Base-by-base conservation (phyloP, 2,797 vertebrate genomes). In the Coluber constrictor region DNA sequence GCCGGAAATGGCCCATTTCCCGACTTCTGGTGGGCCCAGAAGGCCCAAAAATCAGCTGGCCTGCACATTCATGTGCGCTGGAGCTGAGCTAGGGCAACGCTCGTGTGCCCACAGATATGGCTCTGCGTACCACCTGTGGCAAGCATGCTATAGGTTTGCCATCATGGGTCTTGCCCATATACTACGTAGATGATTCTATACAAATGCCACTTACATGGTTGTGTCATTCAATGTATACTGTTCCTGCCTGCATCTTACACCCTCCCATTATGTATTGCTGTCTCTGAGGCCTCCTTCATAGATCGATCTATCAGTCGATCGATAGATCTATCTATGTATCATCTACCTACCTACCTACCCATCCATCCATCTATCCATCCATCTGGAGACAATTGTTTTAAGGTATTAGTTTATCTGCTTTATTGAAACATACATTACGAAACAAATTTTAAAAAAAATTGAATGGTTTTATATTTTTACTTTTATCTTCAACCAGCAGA, bases 321-420 rank as follows among this genome's bases (percentile, higher is more conserved):
- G 1, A 54, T 54, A 9, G 2, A 54, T 54, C 51, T 10, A 56
- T 56, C 55, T 4, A 56, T 15, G 13, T 13, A 55, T 13, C 55
- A 56, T 4, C 56, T 0, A 56, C 15, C 55, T 0, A 56, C 15
- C 55, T 1, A 56, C 4, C 56, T 1, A 56, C 15, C 56, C 0
- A 56, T 10, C 55, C 1, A 56, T 16, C 56, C 15, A 56, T 16
- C 56, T 4, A 56, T 16, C 56, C 15, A 56, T 1, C 56, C 18
- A 20, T 6, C 20, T 47, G 20, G 18, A 25, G 37, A 83, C 74
- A 83, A 83, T 25, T 83, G 37, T 83, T 47, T 83, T 47, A 47
- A 23, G 20, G 25, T 83, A 47, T 83, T 83, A 43, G 18, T 4
- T 79, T 79, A 43, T 23, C 70, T 43, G 74, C 9, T 9, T 83